Base-by-base conservation (phyloP, 2,888 invertebrate species). In the Xylocampa areola region DNA sequence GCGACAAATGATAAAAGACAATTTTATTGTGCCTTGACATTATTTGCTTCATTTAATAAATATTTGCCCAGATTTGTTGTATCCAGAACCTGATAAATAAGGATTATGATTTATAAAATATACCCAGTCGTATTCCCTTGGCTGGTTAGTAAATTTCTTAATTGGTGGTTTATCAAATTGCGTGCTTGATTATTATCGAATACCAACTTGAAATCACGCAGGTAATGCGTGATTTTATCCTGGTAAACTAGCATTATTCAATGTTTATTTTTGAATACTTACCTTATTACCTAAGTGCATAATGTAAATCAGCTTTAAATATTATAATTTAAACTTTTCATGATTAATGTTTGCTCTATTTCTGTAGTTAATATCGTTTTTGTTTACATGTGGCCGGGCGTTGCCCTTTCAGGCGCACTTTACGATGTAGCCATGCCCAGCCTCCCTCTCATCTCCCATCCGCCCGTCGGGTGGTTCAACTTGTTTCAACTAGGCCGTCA, bases 371-470 rank as follows among this genome's bases (percentile, higher is more conserved):
- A 70, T 70, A 70, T 68, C 66, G 72, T 73, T 71, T 72, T 73
- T 81, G 80, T 83, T 79, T 81, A 79, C 68, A 76, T 53, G 60
- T 41, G 52, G 41, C 48, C 60, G 84, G 76, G 74, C 84, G 53
- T 79, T 78, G 80, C 71, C 75, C 80, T 70, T 72, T 72, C 55
- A 61, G 53, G 50, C 47, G 48, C 55, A 59, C 57, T 74, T 64
- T 72, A 69, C 52, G 54, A 72, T 62, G 70, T 64, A 55, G 59
- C 52, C 52, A 67, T 54, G 32, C 65, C 41, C 21, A 32, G 41
- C 49, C 62, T 62, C 43, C 47, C 37, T 68, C 69, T 35, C 41
- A 57, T 70, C 48, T 71, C 68, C 66, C 70, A 69, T 61, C 71
- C 52, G 60, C 57, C 55, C n/a, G n/a, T n/a, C n/a, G n/a, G 72